Conservation (phyloP, 1,140 invertebrate species). For the Drosophila tsacasi region DNA sequence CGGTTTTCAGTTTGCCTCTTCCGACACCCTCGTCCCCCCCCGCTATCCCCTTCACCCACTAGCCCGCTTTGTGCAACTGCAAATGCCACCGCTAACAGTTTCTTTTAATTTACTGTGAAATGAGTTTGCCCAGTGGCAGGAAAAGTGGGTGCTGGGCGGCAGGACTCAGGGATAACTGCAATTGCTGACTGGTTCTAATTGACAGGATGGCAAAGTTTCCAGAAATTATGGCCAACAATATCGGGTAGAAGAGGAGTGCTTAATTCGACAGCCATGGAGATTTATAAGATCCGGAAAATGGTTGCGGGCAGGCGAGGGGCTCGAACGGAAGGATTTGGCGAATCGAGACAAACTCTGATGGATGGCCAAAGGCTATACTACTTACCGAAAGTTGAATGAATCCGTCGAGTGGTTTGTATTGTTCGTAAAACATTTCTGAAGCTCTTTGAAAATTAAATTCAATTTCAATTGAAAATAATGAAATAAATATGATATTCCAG, state of each 20-base stretch:
- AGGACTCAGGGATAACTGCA: slow-evolving; percentile 28
- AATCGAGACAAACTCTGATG: slow-evolving; percentile 27
- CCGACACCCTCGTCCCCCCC: background rate
- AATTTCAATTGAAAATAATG: background rate
- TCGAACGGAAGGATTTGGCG: slow-evolving; percentile 6
- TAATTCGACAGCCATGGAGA: slow-evolving; percentile 72
- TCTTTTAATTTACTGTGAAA: slow-evolving; percentile 65
- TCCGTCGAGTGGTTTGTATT: background rate
- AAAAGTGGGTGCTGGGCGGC: slow-evolving; percentile 3
- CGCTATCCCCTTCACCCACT: background rate
- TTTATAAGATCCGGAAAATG: slow-evolving; percentile 54
- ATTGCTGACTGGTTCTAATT: slow-evolving; percentile 63
- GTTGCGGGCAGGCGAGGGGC: background rate
- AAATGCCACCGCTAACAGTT: slow-evolving; percentile 27
- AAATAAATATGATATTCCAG: too few relatives aligned
- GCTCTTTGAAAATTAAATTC: background rate
- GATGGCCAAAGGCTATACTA: slow-evolving; percentile 4
- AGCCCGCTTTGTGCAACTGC: slow-evolving; percentile 18
- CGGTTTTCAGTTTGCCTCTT: slow-evolving; percentile 5
- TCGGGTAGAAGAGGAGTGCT: slow-evolving; percentile 19
- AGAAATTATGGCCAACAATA: slow-evolving; percentile 71
- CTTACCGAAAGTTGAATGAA: slow-evolving; percentile 1
- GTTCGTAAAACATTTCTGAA: background rate
- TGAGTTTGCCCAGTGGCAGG: slow-evolving; percentile 52
- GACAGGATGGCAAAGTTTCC: slow-evolving; percentile 64